Base-by-base conservation (phyloP, 2,888 invertebrate genomes). In the Drosophila quinaria region DNA sequence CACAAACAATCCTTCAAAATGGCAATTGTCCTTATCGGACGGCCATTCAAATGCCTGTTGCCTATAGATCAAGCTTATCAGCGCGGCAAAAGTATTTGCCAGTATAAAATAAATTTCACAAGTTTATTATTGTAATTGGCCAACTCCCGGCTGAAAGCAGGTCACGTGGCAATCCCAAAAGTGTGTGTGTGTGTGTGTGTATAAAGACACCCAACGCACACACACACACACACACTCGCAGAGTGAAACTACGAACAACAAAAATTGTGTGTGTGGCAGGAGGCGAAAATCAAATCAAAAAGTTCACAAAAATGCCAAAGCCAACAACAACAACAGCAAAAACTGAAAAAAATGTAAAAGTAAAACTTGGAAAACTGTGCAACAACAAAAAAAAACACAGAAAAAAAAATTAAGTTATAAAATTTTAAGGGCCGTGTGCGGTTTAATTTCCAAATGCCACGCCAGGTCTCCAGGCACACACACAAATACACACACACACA, bases 291-390 rank as follows among this genome's bases (percentile, higher is more conserved):
- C 87, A 84, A 89, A 88, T 88, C 89, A 89, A 89, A 87, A 89
- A 89, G 76, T 87, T 84, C 89, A 83, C 84, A 89, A 89, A 84
- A 80, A 84, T 89, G 70, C 89, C 89, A 88, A 81, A 74, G 74
- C 49, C 66, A 63, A 66, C 67, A 51, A 56, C 51, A 68, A 46
- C 19, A 49, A 42, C 33, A 47, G 15, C 29, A 62, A 44, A 19
- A 52, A 22, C 31, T 15, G 49, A 4, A 31, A 33, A 33, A 15
- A 33, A 37, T 22, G n/a, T 15, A 4, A 25, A 15, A 55, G 17
- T 44, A 42, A 42, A 67, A 69, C 59, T 50, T 47, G 58, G 19
- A 67, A 56, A 56, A 55, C 67, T 78, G 75, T 71, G 52, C 59
- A 86, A 75, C 42, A 42, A 42, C 11, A 35, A 77, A 25, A 25